Base-by-base conservation (phyloP, 1,140 invertebrate species). In the Aphaenogaster ashmeadi region DNA sequence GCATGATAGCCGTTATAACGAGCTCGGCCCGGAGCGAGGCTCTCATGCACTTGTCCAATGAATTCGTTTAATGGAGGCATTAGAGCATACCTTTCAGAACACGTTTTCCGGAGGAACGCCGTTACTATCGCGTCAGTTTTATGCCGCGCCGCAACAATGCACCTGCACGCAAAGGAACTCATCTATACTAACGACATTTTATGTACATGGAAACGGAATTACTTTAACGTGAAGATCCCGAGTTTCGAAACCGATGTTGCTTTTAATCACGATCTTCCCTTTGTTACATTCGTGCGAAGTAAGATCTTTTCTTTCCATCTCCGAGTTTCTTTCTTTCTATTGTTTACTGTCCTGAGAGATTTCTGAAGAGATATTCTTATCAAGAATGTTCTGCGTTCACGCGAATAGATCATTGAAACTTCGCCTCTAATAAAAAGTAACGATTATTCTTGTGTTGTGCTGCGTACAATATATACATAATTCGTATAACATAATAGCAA, bases 31-130 rank as follows among this genome's bases (percentile, higher is more conserved):
- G 41, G 21, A 71, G 66, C 44, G 21, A 52, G 38, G 4, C 44
- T 33, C 52, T 13, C 64, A 36, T 33, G 64, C 75, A 90, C 66
- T 80, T 69, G 81, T 86, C 64, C 71, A 60, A 90, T 83, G 78
- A 78, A 87, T 90, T 90, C 77, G 27, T 58, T 88, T 88, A 88
- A 91, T 88, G 88, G 72, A 75, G 11, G 81, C 81, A 81, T 86
- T 90, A 66, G 58, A 62, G 87, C 75, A 71, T 86, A 67, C 64
- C 52, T 88, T 78, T 86, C 77, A 71, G 75, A 78, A 71, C 62
- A 64, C 62, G 75, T 91, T 86, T 90, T 67, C 36, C 79, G 64
- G 47, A 67, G 86, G 54, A 87, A 80, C 88, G 54, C 74, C 36
- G 77, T 78, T 87, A 89, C 52, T 21, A 71, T 27, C 60, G 62